Evolutionary conservation across 1,140 invertebrate species (phyloP).

Genomic region (Sinonovacula constricta): DNA sequence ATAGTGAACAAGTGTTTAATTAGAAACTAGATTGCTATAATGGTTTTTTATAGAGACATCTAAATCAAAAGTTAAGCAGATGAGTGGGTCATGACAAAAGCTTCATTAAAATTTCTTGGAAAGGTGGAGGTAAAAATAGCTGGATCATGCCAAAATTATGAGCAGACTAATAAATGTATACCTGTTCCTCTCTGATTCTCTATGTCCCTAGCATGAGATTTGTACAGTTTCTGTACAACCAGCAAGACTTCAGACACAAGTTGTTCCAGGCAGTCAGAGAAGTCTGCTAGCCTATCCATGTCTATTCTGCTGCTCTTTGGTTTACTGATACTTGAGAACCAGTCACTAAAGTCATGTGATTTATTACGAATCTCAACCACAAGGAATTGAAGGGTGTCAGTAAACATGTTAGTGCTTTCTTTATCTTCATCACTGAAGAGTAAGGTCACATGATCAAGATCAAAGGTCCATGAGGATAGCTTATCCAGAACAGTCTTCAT

Average conservation of each 20-base stretch:
- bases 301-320: not conserved
- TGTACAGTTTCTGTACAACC: slow-evolving; percentile 66
- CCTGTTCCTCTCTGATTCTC: too few species aligned
- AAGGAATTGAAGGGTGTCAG: slow-evolving; percentile 38
- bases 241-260: slow-evolving; percentile 61
- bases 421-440: slow-evolving; percentile 41
- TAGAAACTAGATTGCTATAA: too few species aligned
- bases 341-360: slow-evolving; percentile 11
- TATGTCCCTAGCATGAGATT: too few species aligned
- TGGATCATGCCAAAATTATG: too few species aligned
- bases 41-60: too few species aligned
- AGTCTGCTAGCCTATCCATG: not conserved
- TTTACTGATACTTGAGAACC: not conserved
- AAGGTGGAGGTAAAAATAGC: too few species aligned
- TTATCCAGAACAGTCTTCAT: slow-evolving; percentile 11
- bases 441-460: slow-evolving; percentile 16
- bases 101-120: too few species aligned
- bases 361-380: slow-evolving; percentile 6
- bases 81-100: too few species aligned
- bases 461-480: not conserved
- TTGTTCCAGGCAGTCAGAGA: slow-evolving; percentile 45
- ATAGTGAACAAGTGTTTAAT: too few species aligned
- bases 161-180: too few species aligned
- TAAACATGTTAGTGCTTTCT: slow-evolving; percentile 35
- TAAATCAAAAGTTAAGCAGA: too few species aligned